Base-by-base conservation (phyloP, 2,113 vertebrate genomes). In the Labeo catla region DNA sequence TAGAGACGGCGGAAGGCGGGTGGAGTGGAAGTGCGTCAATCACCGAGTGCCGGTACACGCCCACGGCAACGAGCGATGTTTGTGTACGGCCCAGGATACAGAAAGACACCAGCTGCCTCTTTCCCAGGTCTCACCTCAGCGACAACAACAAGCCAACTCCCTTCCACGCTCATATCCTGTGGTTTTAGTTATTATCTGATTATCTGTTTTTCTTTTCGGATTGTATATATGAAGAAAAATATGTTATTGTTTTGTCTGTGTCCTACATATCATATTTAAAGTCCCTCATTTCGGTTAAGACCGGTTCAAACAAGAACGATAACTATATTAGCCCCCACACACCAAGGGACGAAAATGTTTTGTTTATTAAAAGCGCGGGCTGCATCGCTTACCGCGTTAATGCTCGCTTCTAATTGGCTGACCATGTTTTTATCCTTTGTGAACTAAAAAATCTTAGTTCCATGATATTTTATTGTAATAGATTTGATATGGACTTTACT, bases 11-110 rank as follows among this genome's bases (percentile, higher is more conserved):
- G 11, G 49, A 50, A n/a, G 49, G 86, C 54, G 78, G 91, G 88
- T 43, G 85, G 86, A 89, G 88, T 89, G 89, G 87, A 91, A 88
- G 89, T 93, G 92, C 91, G 90, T 94, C 94, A 94, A 89, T 47
- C 85, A 76, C 28, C n/a, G 12, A 57, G 88, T 89, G 87, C 90
- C 87, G 90, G 83, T 90, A 91, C 91, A 91, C 92, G 89, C 93
- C 92, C 93, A 92, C 89, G 61, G 89, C 90, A 91, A 92, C 91
- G 52, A 89, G 81, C 11, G 52, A 83, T 86, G 89, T 90, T 87
- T 91, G 87, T 88, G 83, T 89, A 76, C 72, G n/a, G 86, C 85
- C 81, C 83, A 28, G 86, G 90, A 91, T 81, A 89, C 52, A 68
- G 85, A 86, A 70, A 78, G 82, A 59, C n/a, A 83, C 52, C 84